Evolutionary conservation across 1,140 invertebrate genomes (phyloP).

Genomic region (Aplysia californica): DNA sequence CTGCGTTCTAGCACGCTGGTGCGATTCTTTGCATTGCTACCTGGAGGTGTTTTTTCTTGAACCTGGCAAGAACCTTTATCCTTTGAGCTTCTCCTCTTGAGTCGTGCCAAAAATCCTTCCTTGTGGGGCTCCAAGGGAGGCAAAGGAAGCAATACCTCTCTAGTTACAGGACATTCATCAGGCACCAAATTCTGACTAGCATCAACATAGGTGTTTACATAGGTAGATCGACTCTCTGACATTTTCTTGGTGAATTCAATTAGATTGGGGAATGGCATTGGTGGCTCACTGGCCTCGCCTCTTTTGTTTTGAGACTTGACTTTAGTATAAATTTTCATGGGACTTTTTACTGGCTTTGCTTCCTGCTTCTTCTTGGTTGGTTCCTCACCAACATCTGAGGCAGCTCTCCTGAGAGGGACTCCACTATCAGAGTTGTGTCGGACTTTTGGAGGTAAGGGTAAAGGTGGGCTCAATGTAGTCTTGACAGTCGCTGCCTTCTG

Average conservation of each 20-base stretch:
- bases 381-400: neutral
- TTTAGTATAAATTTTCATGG: constrained; percentile 9
- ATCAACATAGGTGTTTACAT: constrained; percentile 29
- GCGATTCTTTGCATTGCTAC: constrained; percentile 27
- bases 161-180: neutral
- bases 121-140: constrained; percentile 34
- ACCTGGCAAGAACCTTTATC: constrained; percentile 51
- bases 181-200: neutral
- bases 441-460: constrained; percentile 2
- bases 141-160: constrained; percentile 21
- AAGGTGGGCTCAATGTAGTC: neutral
- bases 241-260: constrained; percentile 46
- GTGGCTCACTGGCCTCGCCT: constrained; percentile 23
- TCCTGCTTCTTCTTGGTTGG: neutral
- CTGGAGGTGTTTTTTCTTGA: constrained; percentile 58
- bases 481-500: too few species aligned
- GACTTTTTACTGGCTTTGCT: constrained; percentile 13
- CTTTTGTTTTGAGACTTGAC: constrained; percentile 2
- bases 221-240: constrained; percentile 28
- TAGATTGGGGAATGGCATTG: constrained; percentile 50
- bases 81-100: constrained; percentile 57
- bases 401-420: neutral
- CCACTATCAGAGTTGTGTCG: constrained; percentile 17
- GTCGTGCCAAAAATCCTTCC: constrained; percentile 53
- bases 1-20: constrained; percentile 39